Percentiles rank a stretch among this genome's conserved stretches.
Evolutionary conservation across 2,113 vertebrate species (phyloP).

Genomic region (Chlorodrepanis virens): DNA sequence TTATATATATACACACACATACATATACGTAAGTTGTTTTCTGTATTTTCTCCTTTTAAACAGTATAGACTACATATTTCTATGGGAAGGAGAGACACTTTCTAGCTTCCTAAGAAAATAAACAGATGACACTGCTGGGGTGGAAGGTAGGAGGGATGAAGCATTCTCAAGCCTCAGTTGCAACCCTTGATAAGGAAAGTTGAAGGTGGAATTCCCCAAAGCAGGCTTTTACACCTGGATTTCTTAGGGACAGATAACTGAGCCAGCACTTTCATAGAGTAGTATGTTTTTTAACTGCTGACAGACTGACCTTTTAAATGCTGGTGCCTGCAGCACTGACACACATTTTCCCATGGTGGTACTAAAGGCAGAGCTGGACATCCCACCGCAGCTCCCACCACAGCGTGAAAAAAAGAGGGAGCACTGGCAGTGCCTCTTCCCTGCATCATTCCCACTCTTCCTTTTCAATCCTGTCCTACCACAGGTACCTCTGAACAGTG

Average conservation of each 20-base stretch:
- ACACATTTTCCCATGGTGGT: not conserved
- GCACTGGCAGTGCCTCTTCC: fast-evolving
- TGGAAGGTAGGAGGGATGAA: not conserved
- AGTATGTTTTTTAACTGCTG: not conserved
- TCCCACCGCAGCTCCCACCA: not conserved
- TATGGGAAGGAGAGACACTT: not conserved
- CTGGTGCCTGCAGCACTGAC: not conserved
- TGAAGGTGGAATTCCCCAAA: not conserved
- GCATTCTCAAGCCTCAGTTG: not conserved
- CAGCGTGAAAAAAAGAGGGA: not conserved
- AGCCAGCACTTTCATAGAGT: not conserved
- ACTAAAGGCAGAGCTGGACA: not conserved
- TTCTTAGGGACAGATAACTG: not conserved
- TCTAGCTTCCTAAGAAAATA: not conserved
- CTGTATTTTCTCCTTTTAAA: not conserved
- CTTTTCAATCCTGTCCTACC: not conserved
- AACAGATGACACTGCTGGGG: not conserved
- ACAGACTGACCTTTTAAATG: not conserved
- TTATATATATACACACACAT: fast-evolving
- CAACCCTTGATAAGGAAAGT: not conserved
- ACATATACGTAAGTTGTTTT: not conserved
- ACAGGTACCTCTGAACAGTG: not conserved
- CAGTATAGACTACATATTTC: not conserved
- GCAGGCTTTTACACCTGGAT: not conserved
- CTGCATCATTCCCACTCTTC: not conserved